Conservation (phyloP, 2,113 vertebrate genomes). For the Anas platyrhynchos region DNA sequence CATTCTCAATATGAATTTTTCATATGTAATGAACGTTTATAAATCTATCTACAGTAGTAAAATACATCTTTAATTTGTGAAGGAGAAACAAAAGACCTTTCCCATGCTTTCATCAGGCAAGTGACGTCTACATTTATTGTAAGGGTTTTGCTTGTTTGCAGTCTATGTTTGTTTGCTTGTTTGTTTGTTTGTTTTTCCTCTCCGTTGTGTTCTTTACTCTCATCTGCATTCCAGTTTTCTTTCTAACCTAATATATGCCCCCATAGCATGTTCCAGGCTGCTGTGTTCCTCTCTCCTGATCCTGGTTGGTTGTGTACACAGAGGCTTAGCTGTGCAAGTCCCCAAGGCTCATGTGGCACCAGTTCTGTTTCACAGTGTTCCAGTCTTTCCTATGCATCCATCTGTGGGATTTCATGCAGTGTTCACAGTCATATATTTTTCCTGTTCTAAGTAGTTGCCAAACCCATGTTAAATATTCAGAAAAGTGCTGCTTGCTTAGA, state of each 20-base stretch:
- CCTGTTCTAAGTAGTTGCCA: neutral
- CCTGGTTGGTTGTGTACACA: neutral
- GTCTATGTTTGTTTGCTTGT: neutral
- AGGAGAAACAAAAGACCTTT: neutral
- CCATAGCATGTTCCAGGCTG: fast-evolving
- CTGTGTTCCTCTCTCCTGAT: neutral
- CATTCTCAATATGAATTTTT: neutral
- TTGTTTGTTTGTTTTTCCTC: neutral
- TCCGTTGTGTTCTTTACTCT: neutral
- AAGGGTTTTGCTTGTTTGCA: neutral
- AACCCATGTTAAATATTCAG: neutral
- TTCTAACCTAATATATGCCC: neutral
- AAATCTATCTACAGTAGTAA: neutral
- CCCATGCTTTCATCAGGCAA: neutral
- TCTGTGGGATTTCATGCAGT: neutral
- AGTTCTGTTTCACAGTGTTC: neutral
- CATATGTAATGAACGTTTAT: neutral
- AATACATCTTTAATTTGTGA: neutral
- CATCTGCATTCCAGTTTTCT: neutral
- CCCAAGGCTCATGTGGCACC: neutral
- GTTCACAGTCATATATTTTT: neutral
- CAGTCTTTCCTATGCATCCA: neutral
- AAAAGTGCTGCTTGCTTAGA: neutral
- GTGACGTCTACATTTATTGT: neutral
- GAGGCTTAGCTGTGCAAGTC: neutral